Evolutionary conservation across 2,797 vertebrate genomes (phyloP).

Genomic region (Balearica regulorum): DNA sequence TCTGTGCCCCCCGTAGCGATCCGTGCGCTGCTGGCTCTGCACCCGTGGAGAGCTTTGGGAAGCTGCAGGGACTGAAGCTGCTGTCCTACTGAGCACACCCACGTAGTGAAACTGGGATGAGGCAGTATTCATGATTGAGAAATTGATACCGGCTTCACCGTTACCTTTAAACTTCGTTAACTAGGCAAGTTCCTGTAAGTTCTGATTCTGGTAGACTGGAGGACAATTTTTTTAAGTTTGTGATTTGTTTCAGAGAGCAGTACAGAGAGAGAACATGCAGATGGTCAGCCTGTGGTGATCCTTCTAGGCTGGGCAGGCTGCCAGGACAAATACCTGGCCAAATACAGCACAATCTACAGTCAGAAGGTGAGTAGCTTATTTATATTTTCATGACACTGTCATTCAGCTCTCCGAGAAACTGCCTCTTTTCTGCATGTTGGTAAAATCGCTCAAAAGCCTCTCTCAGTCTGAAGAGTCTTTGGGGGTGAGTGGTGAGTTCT

Average conservation of each 20-base stretch:
- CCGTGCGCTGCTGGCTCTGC: not conserved
- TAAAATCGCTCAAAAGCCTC: not conserved
- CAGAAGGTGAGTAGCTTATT: conserved; percentile 78
- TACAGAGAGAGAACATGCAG: conserved; percentile 64
- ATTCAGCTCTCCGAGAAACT: not conserved
- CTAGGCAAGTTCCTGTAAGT: fast-evolving
- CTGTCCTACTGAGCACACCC: fast-evolving
- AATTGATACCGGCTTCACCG: fast-evolving
- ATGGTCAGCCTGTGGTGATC: conserved; percentile 89
- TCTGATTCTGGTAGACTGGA: not conserved
- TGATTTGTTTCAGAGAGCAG: conserved; percentile 57
- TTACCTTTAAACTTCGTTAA: not conserved
- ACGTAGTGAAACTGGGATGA: fast-evolving
- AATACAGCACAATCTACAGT: conserved; percentile 93
- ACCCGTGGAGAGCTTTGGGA: not conserved
- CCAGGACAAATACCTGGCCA: conserved; percentile 88
- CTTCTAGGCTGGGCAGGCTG: conserved; percentile 95
- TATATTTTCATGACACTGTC: not conserved
- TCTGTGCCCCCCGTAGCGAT: fast-evolving
- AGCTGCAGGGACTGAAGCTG: not conserved
- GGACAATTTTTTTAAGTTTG: not conserved
- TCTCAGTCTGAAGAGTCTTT: not conserved
- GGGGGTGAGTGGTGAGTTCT: not conserved
- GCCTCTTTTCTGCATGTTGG: not conserved
- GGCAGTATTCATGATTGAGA: not conserved